Conservation (phyloP, 2,797 vertebrate genomes). For the Glossophaga mutica region DNA sequence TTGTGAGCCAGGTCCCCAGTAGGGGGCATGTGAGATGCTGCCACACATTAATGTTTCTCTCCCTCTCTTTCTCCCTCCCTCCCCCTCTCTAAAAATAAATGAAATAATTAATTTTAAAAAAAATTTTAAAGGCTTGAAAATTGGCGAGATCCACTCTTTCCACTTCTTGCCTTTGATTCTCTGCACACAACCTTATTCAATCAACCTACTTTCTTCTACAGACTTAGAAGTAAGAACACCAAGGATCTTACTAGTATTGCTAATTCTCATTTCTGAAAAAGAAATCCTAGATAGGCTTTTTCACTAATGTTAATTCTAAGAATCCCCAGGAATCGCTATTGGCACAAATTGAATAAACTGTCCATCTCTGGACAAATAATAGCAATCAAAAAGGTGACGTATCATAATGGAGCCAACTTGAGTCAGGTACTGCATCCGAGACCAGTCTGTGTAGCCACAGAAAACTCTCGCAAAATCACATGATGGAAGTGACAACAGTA, state of each 20-base stretch:
- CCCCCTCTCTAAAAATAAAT: too few relatives aligned
- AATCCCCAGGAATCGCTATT: neutral
- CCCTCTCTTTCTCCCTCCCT: too few relatives aligned
- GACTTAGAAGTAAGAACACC: neutral
- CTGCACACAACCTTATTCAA: neutral
- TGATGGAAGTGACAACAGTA: neutral
- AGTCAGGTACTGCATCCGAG: neutral
- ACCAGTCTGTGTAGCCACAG: neutral
- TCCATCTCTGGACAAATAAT: neutral
- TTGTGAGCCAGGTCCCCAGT: too few relatives aligned
- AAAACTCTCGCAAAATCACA: neutral
- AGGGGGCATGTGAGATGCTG: too few relatives aligned
- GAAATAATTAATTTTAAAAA: too few relatives aligned
- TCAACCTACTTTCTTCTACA: neutral
- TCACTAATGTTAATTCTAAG: neutral
- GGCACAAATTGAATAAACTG: neutral
- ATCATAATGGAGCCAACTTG: neutral
- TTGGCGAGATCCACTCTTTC: neutral
- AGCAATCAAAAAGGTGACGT: neutral
- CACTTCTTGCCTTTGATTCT: neutral
- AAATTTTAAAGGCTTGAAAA: neutral
- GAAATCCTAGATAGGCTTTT: neutral
- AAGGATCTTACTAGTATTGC: neutral
- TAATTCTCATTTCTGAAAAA: neutral
- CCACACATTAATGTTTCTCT: too few relatives aligned